Percentiles rank a stretch among this genome's conserved stretches.
Conservation (phyloP, 2,888 invertebrate species). For the Crocallis elinguaria region DNA sequence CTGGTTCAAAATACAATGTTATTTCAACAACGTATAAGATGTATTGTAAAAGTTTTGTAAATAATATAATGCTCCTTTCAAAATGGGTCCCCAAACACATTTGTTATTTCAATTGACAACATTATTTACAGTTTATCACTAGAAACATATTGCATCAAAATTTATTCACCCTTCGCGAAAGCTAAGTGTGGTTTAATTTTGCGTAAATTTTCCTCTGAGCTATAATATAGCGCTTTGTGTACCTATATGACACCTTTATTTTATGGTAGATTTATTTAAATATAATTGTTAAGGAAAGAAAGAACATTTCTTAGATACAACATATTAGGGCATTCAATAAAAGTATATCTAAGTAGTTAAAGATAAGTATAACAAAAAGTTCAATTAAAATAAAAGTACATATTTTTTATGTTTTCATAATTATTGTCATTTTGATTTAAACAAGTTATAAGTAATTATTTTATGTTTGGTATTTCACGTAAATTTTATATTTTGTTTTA, state of each 20-base stretch:
- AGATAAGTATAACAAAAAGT: too few species aligned
- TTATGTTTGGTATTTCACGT: too few species aligned
- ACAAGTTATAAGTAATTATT: too few species aligned
- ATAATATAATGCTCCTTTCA: neutral
- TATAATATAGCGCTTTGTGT: neutral
- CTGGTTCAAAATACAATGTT: too few species aligned
- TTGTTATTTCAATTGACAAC: conserved; percentile 20
- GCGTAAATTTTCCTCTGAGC: conserved; percentile 61
- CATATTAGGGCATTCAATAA: too few species aligned
- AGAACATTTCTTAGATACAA: too few species aligned
- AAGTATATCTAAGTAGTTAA: too few species aligned
- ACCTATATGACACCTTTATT: neutral
- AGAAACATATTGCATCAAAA: conserved; percentile 63
- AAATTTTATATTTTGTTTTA: too few species aligned
- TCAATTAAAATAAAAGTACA: too few species aligned
- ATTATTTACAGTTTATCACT: conserved; percentile 22
- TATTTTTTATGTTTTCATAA: too few species aligned
- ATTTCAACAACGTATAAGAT: neutral
- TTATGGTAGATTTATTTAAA: neutral
- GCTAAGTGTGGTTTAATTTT: conserved; percentile 73
- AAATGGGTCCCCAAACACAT: conserved; percentile 17
- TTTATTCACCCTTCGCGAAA: conserved; percentile 71
- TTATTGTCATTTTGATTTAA: too few species aligned
- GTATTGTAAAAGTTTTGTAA: neutral
- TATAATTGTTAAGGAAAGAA: too few species aligned